Percentiles rank a stretch among this genome's conserved stretches.
Evolutionary conservation across 2,113 vertebrate species (phyloP).

Genomic region (Ancistrus triradiatus): DNA sequence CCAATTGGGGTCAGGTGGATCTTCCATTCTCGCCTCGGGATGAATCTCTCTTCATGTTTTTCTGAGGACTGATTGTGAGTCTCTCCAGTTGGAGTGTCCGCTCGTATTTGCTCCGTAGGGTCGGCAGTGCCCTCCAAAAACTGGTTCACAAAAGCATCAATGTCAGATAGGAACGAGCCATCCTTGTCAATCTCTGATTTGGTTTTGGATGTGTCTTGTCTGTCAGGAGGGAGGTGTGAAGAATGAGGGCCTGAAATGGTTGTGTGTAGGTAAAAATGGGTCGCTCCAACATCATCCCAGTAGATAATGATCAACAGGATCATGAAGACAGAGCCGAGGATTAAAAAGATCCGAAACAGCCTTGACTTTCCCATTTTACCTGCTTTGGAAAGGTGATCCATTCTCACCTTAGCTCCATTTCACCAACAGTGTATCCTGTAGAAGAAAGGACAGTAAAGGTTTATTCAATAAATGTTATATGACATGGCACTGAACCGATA

Average conservation of each 20-base stretch:
- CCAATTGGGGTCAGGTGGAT: constrained; percentile 69
- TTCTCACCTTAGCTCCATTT: constrained; percentile 56
- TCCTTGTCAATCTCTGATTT: constrained; percentile 26
- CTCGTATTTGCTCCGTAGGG: constrained; percentile 61
- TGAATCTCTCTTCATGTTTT: constrained; percentile 73
- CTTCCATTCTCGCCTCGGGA: constrained; percentile 87
- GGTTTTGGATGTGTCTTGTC: constrained; percentile 33
- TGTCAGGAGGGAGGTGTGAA: constrained; percentile 53
- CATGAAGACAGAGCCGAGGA: constrained; percentile 85
- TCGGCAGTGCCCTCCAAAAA: constrained; percentile 73
- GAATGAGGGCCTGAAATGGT: constrained; percentile 76
- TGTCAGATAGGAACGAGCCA: constrained; percentile 67
- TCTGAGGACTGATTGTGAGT: constrained; percentile 64
- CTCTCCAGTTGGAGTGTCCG: constrained; percentile 47
- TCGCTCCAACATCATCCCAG: constrained; percentile 88
- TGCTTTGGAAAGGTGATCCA: constrained; percentile 39
- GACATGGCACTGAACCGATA: too few relatives aligned
- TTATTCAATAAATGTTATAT: too few relatives aligned
- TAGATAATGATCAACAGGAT: constrained; percentile 94
- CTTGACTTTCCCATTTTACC: constrained; percentile 85
- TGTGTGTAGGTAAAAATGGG: constrained; percentile 81
- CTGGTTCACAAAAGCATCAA: constrained; percentile 83
- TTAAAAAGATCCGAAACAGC: constrained; percentile 83
- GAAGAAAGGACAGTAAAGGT: too few relatives aligned
- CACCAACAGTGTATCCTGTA: constrained; percentile 42